Base-by-base conservation (phyloP, 2,888 invertebrate species). In the Amblyjoppa fuscipennis region DNA sequence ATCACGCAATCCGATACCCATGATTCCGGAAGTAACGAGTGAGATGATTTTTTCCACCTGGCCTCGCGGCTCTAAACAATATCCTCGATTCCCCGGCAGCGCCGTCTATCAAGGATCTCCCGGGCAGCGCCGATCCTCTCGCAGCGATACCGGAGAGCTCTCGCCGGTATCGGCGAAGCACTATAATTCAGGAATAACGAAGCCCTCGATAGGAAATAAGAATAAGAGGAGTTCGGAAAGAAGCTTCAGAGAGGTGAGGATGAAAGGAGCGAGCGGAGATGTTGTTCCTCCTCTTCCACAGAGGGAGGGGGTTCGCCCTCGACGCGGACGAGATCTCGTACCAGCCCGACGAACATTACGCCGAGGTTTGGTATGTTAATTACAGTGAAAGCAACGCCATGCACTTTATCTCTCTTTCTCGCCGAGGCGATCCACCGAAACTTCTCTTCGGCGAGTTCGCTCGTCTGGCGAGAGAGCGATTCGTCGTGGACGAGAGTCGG, bases 291-390 rank as follows among this genome's bases (percentile, higher is more conserved):
- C 77, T 77, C 77, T 84, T 85, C 87, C 86, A 87, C 75, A 77
- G 64, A 38, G 64, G 80, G 77, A 20, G 20, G 31, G n/a, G 68
- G 70, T 64, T 75, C 84, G 56, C 84, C 73, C 82, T 49, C 71
- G 45, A 61, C 56, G 73, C 66, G 75, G 66, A 79, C 51, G 81
- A 73, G 76, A 82, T 59, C 64, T 38, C 53, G 16, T 78, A 75
- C 66, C 87, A 82, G 81, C 81, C 83, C 89, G 87, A 87, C 83
- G 87, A 89, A 90, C 90, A 89, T 92, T 90, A 90, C 85, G 84
- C 82, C 90, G 89, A 90, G 91, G 91, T 92, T 93, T 92, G 93
- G 93, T 94, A 94, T 94, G 93, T 94, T 94, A 94, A 94, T 94
- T 93, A 93, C 93, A 93, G 90, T 91, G 92, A 91, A 91, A 92